Conservation (phyloP, 2,113 vertebrate genomes). For the Pelobates fuscus region DNA sequence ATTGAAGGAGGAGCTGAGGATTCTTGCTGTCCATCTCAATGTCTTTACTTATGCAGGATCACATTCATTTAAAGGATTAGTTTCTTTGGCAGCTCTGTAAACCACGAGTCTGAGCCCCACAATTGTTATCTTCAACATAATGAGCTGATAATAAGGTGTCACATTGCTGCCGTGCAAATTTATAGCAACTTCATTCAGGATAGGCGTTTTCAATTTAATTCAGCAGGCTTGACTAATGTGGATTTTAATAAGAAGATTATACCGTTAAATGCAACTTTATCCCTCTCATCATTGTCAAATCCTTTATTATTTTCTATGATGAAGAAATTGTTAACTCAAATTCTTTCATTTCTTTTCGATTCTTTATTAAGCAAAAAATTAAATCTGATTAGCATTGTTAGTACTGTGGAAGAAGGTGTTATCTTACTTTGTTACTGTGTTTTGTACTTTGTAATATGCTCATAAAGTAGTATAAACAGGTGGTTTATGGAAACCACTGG, state of each 20-base stretch:
- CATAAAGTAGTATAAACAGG: too few species aligned
- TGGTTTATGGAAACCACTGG: too few species aligned
- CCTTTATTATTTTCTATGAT: not conserved
- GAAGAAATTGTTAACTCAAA: not conserved
- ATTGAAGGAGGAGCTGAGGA: slow-evolving; percentile 52
- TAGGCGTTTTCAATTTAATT: not conserved
- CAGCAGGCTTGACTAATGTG: not conserved
- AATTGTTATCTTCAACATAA: slow-evolving; percentile 23
- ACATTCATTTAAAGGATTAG: slow-evolving; percentile 63
- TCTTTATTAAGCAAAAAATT: too few species aligned
- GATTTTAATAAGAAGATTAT: not conserved
- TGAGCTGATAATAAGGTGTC: slow-evolving; percentile 19
- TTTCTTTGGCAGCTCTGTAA: slow-evolving; percentile 40
- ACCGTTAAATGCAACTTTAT: not conserved
- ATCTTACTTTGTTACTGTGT: too few species aligned
- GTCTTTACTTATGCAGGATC: slow-evolving; percentile 54
- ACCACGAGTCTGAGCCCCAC: slow-evolving; percentile 3
- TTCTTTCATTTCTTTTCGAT: not conserved
- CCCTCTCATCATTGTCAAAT: not conserved
- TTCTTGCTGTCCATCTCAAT: slow-evolving; percentile 18
- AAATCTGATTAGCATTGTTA: too few species aligned
- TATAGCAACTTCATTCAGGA: slow-evolving; percentile 4
- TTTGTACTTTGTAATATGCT: too few species aligned
- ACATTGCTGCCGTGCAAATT: slow-evolving; percentile 13
- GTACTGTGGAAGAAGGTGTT: too few species aligned